These are phyloP conservation scores for Scolanthus callimorphus DNA, from an alignment of 92 coral and sea anemone genomes.

Conservation along the genomic window DNA sequence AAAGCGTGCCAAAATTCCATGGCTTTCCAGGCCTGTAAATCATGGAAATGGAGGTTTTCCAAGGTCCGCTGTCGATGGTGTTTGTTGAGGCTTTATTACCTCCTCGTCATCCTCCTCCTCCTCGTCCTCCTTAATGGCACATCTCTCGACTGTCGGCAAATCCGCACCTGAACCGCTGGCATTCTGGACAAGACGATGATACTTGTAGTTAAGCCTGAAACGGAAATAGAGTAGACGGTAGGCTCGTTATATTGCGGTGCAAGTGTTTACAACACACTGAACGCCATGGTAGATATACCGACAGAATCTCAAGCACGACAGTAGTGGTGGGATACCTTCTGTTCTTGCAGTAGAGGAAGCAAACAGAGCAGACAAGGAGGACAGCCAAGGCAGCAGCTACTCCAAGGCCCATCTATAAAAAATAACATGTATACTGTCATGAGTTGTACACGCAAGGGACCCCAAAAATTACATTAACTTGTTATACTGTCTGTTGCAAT, in stretches of 20 bases:
- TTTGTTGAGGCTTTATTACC: neutral
- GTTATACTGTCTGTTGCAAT: too few species aligned
- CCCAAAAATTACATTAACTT: too few species aligned
- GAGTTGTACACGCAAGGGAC: too few species aligned
- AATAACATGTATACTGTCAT: too few species aligned
- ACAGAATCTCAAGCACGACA: too few species aligned
- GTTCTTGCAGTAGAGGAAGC: slow-evolving; percentile 90
- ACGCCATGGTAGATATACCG: neutral
- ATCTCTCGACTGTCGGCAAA: slow-evolving; percentile 78
- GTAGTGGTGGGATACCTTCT: too few species aligned
- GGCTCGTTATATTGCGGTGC: neutral
- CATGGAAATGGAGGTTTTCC: too few species aligned
- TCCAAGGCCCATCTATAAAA: slow-evolving; percentile 83
- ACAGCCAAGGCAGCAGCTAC: slow-evolving; percentile 75
- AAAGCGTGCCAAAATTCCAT: too few species aligned
- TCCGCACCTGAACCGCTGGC: slow-evolving; percentile 76
- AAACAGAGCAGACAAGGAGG: slow-evolving; percentile 72
- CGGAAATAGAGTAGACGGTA: neutral
- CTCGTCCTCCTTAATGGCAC: slow-evolving; percentile 91
- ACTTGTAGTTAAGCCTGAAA: slow-evolving; percentile 85
- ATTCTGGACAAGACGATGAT: slow-evolving; percentile 81
- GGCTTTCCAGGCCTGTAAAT: too few species aligned
- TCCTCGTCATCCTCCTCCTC: slow-evolving; percentile 85
- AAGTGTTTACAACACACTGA: too few species aligned
- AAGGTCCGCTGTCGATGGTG: neutral